phyloP scores from a whole-genome alignment of 2,113 vertebrate genomes.

The Oryzias melastigma region DNA sequence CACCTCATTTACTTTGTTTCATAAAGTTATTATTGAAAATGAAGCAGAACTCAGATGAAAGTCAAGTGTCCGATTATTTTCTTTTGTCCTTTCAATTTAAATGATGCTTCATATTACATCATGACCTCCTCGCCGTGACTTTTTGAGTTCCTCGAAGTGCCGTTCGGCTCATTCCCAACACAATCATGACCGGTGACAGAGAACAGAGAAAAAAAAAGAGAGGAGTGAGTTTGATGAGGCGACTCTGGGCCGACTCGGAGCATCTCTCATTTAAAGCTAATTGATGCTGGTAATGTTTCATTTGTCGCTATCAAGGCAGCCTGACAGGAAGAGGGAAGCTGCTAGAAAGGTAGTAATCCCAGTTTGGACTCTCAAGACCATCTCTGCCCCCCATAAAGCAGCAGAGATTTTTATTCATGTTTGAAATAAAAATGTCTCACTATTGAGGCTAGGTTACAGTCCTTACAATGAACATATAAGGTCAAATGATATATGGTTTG shows the following conservation, averaged over 20 bases:
- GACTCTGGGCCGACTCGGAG: slow-evolving; percentile 21
- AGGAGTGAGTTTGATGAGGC: slow-evolving; percentile 50
- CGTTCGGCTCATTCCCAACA: slow-evolving; percentile 3
- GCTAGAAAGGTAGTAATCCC: not conserved
- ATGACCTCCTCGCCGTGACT: slow-evolving; percentile 9
- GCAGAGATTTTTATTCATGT: not conserved
- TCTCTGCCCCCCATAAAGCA: not conserved
- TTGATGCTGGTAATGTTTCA: slow-evolving; percentile 59
- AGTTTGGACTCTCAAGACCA: slow-evolving; percentile 18
- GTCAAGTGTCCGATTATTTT: too few species aligned
- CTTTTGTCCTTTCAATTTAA: too few species aligned
- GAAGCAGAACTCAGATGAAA: too few species aligned
- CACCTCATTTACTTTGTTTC: too few species aligned
- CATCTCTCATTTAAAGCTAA: slow-evolving; percentile 62
- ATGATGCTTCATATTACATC: too few species aligned
- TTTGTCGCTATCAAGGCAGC: slow-evolving; percentile 54
- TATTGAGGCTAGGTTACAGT: too few species aligned
- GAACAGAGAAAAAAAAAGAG: slow-evolving; percentile 43
- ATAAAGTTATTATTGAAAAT: too few species aligned
- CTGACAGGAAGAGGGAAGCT: slow-evolving; percentile 10
- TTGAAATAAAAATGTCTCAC: too few species aligned
- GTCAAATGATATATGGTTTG: too few species aligned
- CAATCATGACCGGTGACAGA: slow-evolving; percentile 34
- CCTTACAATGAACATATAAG: too few species aligned
- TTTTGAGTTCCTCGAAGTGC: slow-evolving; percentile 4